These are phyloP conservation scores for Acrocera orbiculus DNA, from an alignment of 2,888 invertebrate genomes.

Conservation along the genomic window DNA sequence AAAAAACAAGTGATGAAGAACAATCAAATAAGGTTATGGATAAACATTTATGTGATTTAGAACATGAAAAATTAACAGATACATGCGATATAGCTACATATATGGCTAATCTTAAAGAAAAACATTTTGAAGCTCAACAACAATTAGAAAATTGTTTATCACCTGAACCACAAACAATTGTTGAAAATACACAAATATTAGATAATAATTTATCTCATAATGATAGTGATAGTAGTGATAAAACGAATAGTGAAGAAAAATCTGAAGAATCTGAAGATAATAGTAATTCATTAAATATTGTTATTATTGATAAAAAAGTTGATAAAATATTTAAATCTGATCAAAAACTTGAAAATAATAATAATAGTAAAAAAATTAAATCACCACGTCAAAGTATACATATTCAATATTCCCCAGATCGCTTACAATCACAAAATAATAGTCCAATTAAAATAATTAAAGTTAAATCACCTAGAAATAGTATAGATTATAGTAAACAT, in stretches of 20 bases:
- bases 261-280: slow-evolving; percentile 20
- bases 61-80: slow-evolving; percentile 26
- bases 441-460: slow-evolving; percentile 31
- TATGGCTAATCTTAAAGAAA: slow-evolving; percentile 31
- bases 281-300: slow-evolving; percentile 16
- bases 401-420: slow-evolving; percentile 35
- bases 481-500: slow-evolving; percentile 33
- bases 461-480: slow-evolving; percentile 36
- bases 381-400: slow-evolving; percentile 41
- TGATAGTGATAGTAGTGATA: slow-evolving; percentile 26
- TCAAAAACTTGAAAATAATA: slow-evolving; percentile 7
- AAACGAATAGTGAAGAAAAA: slow-evolving; percentile 18
- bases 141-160: slow-evolving; percentile 27
- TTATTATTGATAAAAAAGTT: slow-evolving; percentile 30
- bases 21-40: slow-evolving; percentile 27
- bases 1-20: slow-evolving; percentile 21
- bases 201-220: slow-evolving; percentile 19
- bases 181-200: slow-evolving; percentile 23
- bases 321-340: slow-evolving; percentile 29
- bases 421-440: slow-evolving; percentile 28
- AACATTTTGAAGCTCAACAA: slow-evolving; percentile 25
- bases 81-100: slow-evolving; percentile 30
- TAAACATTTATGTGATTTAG: slow-evolving; percentile 29
- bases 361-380: slow-evolving; percentile 17
- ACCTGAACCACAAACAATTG: slow-evolving; percentile 28